phyloP scores from a whole-genome alignment of 2,888 invertebrate genomes.

The Noctua comes region DNA sequence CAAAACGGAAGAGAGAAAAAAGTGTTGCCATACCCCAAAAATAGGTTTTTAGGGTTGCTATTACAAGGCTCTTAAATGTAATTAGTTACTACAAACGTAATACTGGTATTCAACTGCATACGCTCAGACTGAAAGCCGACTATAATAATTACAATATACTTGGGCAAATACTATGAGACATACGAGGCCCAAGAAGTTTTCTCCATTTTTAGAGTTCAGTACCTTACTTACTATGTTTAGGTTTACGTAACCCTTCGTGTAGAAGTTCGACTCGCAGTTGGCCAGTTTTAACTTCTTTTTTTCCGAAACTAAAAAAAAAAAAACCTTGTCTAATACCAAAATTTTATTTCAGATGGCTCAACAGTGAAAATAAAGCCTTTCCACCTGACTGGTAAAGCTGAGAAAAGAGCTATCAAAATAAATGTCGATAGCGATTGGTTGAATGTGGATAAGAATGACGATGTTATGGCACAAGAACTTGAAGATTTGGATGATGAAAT shows the following conservation, averaged over 20 bases:
- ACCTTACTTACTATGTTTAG: neutral
- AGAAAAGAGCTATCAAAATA: neutral
- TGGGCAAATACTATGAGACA: neutral
- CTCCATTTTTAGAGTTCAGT: neutral
- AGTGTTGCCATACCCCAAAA: too few relatives aligned
- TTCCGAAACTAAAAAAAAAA: neutral
- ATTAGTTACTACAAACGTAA: too few relatives aligned
- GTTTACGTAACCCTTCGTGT: neutral
- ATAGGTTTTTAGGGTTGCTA: too few relatives aligned
- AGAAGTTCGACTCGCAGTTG: neutral
- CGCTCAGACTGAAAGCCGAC: neutral
- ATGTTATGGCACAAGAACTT: neutral
- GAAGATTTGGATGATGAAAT: neutral
- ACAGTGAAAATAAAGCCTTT: constrained; percentile 51
- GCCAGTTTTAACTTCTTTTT: neutral
- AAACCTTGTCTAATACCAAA: neutral
- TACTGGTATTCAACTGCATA: neutral
- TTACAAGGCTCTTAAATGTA: too few relatives aligned
- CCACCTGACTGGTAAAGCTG: constrained; percentile 45
- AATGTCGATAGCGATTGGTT: neutral
- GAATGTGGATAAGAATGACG: neutral
- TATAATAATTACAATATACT: neutral
- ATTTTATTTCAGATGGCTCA: constrained; percentile 37
- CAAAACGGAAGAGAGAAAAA: too few relatives aligned
- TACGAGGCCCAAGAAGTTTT: neutral